Evolutionary conservation across 2,113 vertebrate species (phyloP).

Genomic region (Zapus hudsonius): DNA sequence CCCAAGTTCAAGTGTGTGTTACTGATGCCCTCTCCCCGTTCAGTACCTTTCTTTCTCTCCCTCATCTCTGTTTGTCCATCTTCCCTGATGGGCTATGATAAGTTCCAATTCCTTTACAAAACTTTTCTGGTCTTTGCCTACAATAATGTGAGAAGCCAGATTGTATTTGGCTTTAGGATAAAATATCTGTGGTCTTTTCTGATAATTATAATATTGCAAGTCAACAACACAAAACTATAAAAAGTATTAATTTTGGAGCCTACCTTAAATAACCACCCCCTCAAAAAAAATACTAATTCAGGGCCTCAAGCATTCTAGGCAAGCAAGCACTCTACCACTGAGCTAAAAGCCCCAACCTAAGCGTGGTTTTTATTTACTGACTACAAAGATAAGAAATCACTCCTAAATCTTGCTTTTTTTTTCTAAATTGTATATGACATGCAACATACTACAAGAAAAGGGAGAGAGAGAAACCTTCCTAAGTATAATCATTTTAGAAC

Average conservation of each 20-base stretch:
- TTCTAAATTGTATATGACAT: conserved; percentile 26
- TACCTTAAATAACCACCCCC: too few relatives aligned
- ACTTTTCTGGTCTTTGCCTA: background rate
- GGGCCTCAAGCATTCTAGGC: background rate
- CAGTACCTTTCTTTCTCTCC: background rate
- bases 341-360: background rate
- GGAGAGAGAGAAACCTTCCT: background rate
- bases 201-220: conserved; percentile 38
- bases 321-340: background rate
- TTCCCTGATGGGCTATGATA: background rate
- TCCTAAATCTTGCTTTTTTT: conserved; percentile 40
- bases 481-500: conserved; percentile 34
- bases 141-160: conserved; percentile 41
- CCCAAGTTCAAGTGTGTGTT: conserved; percentile 4
- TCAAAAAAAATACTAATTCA: background rate
- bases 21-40: background rate
- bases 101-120: conserved; percentile 7
- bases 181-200: conserved; percentile 12
- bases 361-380: conserved; percentile 58
- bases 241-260: background rate
- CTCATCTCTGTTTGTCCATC: background rate
- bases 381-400: conserved; percentile 17
- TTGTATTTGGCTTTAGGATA: conserved; percentile 7
- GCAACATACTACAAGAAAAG: conserved; percentile 43
- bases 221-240: conserved; percentile 59